Percentiles rank a stretch among this genome's conserved stretches.
Conservation (phyloP, 2,888 invertebrate genomes). For the Hypomecis atomaria region DNA sequence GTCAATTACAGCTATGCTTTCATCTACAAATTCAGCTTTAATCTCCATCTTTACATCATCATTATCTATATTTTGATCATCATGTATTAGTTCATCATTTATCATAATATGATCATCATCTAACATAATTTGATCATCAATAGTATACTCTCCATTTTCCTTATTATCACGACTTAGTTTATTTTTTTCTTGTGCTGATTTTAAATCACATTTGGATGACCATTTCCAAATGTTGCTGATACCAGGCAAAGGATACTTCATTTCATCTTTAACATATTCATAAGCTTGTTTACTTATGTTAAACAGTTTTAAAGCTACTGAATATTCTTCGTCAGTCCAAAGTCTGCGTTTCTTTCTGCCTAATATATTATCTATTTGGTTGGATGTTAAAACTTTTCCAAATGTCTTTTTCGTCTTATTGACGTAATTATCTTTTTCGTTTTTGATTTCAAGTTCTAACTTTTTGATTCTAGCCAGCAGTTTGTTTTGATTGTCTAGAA, state of each 20-base stretch:
- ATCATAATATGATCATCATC: neutral
- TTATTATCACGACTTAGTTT: neutral
- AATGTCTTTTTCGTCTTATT: slow-evolving; percentile 6
- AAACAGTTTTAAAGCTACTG: slow-evolving; percentile 2
- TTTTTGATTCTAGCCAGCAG: slow-evolving; percentile 4
- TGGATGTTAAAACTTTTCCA: neutral
- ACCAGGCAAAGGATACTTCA: slow-evolving; percentile 16
- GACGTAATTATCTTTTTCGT: neutral
- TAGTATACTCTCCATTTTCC: neutral
- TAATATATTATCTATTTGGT: slow-evolving; percentile 14
- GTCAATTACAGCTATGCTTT: neutral
- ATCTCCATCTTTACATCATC: neutral
- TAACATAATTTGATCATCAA: neutral
- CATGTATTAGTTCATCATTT: neutral
- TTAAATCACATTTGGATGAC: neutral
- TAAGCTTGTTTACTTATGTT: slow-evolving; percentile 11
- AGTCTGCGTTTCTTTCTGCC: neutral
- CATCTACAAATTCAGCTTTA: neutral
- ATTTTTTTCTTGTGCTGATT: neutral
- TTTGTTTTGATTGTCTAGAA: neutral
- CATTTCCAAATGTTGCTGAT: slow-evolving; percentile 2
- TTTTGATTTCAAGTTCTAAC: slow-evolving; percentile 1
- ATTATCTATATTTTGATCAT: neutral
- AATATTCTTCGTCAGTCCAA: slow-evolving; percentile 8
- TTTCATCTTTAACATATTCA: neutral